Evolutionary conservation across 2,113 vertebrate genomes (phyloP).

Genomic region (Tetrao urogallus): DNA sequence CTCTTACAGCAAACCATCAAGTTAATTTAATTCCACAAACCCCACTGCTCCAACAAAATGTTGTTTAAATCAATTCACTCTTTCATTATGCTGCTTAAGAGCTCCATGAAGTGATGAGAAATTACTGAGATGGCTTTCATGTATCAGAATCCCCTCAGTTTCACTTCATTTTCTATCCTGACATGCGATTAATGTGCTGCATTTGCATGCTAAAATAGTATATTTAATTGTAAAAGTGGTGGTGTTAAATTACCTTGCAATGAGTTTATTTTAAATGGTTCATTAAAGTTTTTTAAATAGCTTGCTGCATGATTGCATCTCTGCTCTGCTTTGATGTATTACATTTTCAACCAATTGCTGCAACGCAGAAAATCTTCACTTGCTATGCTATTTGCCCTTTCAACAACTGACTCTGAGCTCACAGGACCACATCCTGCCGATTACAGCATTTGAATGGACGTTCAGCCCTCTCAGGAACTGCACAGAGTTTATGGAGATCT

Average conservation of each 20-base stretch:
- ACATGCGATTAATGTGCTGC: constrained; percentile 75
- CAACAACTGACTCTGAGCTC: not conserved
- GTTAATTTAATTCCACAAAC: constrained; percentile 81
- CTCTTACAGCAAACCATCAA: constrained; percentile 74
- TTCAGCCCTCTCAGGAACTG: accelerated
- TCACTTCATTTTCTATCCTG: constrained; percentile 75
- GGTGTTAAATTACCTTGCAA: constrained; percentile 79
- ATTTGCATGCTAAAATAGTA: constrained; percentile 76
- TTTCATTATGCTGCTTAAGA: constrained; percentile 77
- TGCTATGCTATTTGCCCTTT: not conserved
- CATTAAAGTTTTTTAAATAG: constrained; percentile 77
- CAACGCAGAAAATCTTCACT: constrained; percentile 25
- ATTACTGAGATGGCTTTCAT: constrained; percentile 73
- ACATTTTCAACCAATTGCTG: constrained; percentile 22
- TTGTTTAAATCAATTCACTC: constrained; percentile 81
- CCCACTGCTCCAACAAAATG: constrained; percentile 74
- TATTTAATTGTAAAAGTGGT: constrained; percentile 80
- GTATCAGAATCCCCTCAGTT: constrained; percentile 75
- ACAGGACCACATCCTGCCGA: not conserved
- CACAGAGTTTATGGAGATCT: not conserved
- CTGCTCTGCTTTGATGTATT: constrained; percentile 68
- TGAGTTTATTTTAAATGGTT: constrained; percentile 80
- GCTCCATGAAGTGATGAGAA: constrained; percentile 72
- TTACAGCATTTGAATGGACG: not conserved
- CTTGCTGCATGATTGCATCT: constrained; percentile 65